Evolutionary conservation across 2,797 vertebrate species (phyloP).

Genomic region (Buceros bicornis): DNA sequence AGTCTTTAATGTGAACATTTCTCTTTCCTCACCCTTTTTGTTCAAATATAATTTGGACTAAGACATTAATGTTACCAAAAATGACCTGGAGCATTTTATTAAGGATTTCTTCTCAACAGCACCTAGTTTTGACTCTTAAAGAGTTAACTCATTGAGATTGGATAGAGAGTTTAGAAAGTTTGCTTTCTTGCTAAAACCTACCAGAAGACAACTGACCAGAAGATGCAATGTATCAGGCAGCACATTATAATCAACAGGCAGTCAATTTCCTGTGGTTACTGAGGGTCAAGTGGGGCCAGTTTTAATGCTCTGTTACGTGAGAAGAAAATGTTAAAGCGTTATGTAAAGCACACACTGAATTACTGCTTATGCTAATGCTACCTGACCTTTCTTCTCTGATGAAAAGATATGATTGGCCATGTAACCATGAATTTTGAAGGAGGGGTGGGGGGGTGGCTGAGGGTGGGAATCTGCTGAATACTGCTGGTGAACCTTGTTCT

Average conservation of each 20-base stretch:
- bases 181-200: background rate
- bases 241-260: conserved; percentile 82
- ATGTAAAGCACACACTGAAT: conserved; percentile 77
- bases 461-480: background rate
- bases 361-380: conserved; percentile 75
- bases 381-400: conserved; percentile 79
- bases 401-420: conserved; percentile 4
- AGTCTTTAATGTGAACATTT: background rate
- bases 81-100: rapidly evolving
- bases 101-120: background rate
- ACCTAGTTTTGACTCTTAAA: background rate
- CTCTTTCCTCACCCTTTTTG: background rate
- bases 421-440: conserved; percentile 5
- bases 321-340: conserved; percentile 73
- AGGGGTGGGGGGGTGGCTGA: no score
- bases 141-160: background rate
- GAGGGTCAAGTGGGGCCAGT: conserved; percentile 80
- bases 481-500: background rate
- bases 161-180: background rate
- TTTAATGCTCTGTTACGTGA: conserved; percentile 74
- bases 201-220: background rate
- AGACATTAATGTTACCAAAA: background rate
- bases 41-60: background rate
- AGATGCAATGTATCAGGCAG: conserved; percentile 39
- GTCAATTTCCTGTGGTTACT: conserved; percentile 66